Evolutionary conservation across 2,888 invertebrate species (phyloP).

Genomic region (Aphelenchoides bicaudatus): DNA sequence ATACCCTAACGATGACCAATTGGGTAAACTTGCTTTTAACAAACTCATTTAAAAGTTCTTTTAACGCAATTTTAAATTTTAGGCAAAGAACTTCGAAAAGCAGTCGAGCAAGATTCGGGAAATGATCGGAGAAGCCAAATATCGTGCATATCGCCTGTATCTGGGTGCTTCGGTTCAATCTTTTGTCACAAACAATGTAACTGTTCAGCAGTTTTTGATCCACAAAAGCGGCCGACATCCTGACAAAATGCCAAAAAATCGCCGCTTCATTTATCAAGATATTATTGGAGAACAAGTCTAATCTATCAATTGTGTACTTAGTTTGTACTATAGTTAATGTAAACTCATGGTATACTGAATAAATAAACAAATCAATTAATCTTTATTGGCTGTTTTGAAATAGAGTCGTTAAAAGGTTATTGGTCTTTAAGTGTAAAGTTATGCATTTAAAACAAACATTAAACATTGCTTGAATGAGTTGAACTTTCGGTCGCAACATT

Average conservation of each 20-base stretch:
- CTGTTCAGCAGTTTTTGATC: not conserved
- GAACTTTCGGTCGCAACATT: too few relatives aligned
- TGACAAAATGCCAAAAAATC: not conserved
- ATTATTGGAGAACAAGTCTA: too few relatives aligned
- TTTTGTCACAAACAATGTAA: conserved; percentile 8
- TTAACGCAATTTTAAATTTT: too few relatives aligned
- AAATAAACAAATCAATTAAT: too few relatives aligned
- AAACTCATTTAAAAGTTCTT: not conserved
- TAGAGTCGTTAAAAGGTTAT: too few relatives aligned
- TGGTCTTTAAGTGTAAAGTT: too few relatives aligned
- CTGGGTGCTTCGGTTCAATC: conserved; percentile 5
- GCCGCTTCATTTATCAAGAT: conserved; percentile 6
- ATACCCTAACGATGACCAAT: not conserved
- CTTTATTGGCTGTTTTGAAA: too few relatives aligned
- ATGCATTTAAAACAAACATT: too few relatives aligned
- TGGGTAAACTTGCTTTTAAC: not conserved
- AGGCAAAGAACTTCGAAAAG: conserved; percentile 6
- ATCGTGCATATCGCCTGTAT: conserved; percentile 2
- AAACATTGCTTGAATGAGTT: too few relatives aligned
- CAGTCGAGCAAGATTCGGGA: not conserved
- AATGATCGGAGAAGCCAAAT: conserved; percentile 4
- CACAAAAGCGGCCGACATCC: conserved; percentile 1
- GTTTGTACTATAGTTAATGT: too few relatives aligned
- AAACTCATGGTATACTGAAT: conserved; percentile 29
- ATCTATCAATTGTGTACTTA: too few relatives aligned